These are phyloP conservation scores for Malurus splendens DNA, from an alignment of 2,797 vertebrate genomes.

Conservation along the genomic window DNA sequence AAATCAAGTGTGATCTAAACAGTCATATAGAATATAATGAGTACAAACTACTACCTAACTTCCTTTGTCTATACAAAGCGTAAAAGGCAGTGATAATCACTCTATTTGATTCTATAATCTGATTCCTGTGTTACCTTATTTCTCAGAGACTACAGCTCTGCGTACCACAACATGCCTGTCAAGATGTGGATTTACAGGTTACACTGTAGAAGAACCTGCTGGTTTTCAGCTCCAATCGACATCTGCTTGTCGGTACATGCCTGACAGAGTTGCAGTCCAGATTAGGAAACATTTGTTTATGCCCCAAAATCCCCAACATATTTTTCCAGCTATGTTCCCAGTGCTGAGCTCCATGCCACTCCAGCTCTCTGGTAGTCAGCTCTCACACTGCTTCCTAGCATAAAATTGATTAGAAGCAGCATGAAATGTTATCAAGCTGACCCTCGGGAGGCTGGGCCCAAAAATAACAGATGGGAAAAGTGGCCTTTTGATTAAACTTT, in stretches of 20 bases:
- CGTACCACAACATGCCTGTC: slow-evolving; percentile 68
- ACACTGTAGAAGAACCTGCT: slow-evolving; percentile 62
- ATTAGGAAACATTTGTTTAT: slow-evolving; percentile 70
- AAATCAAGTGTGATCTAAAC: not conserved
- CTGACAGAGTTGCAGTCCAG: slow-evolving; percentile 68
- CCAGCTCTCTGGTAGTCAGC: slow-evolving; percentile 36
- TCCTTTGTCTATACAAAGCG: not conserved
- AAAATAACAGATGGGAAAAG: slow-evolving; percentile 50
- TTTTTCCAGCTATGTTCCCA: slow-evolving; percentile 50
- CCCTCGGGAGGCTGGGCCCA: slow-evolving; percentile 41
- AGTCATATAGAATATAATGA: not conserved
- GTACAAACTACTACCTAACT: slow-evolving; percentile 17
- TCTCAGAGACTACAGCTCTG: slow-evolving; percentile 57
- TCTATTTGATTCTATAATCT: slow-evolving; percentile 60
- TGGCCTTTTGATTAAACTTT: slow-evolving; percentile 62
- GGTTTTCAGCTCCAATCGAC: slow-evolving; percentile 66
- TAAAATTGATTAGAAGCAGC: slow-evolving; percentile 64
- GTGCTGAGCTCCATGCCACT: slow-evolving; percentile 31
- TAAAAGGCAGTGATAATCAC: slow-evolving; percentile 53
- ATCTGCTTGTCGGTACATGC: slow-evolving; percentile 56
- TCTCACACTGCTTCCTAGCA: slow-evolving; percentile 45
- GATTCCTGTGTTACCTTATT: slow-evolving; percentile 52
- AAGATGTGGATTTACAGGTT: slow-evolving; percentile 69
- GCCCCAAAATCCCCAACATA: slow-evolving; percentile 63
- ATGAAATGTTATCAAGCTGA: slow-evolving; percentile 50